phyloP scores from a whole-genome alignment of 2,888 invertebrate genomes.

The Latrodectus hesperus region DNA sequence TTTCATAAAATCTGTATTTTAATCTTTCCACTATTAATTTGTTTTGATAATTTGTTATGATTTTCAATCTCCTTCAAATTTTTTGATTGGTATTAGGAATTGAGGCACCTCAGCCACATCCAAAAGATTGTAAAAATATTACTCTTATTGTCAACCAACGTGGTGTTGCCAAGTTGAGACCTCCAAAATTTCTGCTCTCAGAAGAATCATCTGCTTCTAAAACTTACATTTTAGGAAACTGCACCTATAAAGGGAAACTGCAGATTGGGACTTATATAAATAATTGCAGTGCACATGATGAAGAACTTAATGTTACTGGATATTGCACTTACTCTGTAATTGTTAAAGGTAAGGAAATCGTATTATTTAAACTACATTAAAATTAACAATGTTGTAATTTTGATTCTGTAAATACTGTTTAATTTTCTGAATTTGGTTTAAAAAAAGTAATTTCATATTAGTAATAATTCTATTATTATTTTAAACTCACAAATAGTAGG shows the following conservation, averaged over 20 bases:
- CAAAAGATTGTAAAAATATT: conserved; percentile 25
- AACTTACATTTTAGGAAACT: conserved; percentile 21
- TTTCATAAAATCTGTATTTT: too few relatives aligned
- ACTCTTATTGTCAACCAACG: conserved; percentile 24
- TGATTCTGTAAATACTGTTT: too few relatives aligned
- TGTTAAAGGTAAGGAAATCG: conserved; percentile 31
- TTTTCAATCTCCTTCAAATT: background rate
- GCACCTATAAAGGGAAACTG: conserved; percentile 19
- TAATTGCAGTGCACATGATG: conserved; percentile 35
- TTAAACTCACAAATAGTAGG: too few relatives aligned
- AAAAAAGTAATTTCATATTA: too few relatives aligned
- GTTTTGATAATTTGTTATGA: background rate
- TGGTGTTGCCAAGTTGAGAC: conserved; percentile 26
- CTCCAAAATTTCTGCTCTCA: conserved; percentile 26
- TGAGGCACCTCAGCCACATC: conserved; percentile 8
- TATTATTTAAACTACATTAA: background rate
- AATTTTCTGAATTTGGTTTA: too few relatives aligned
- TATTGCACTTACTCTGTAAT: conserved; percentile 28
- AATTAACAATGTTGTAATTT: too few relatives aligned
- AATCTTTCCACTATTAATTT: background rate
- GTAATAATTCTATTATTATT: too few relatives aligned
- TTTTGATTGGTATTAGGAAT: conserved; percentile 23
- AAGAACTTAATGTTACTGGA: conserved; percentile 35
- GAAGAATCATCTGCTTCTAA: background rate
- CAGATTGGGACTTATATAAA: conserved; percentile 38